phyloP scores from a whole-genome alignment of 2,888 invertebrate genomes.

The Carabus problematicus region DNA sequence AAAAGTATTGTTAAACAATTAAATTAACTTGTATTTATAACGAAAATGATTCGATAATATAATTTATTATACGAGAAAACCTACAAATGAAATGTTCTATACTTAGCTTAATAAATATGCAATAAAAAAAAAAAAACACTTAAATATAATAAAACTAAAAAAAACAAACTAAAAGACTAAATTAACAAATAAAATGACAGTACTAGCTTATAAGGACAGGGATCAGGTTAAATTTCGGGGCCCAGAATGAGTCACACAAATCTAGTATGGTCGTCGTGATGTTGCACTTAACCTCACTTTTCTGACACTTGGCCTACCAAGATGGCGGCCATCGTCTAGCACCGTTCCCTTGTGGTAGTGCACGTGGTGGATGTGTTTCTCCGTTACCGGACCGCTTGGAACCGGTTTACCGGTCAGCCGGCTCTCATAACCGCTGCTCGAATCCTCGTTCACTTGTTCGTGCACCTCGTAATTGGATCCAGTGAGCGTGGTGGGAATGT shows the following conservation, averaged over 20 bases:
- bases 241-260: conserved; percentile 3
- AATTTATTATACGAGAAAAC: too few species aligned
- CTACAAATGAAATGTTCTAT: too few species aligned
- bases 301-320: conserved; percentile 2
- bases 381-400: conserved; percentile 15
- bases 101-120: too few species aligned
- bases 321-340: conserved; percentile 11
- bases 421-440: too few species aligned
- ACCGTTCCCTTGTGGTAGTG: conserved; percentile 30
- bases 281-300: conserved; percentile 7
- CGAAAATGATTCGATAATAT: too few species aligned
- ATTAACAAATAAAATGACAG: too few species aligned
- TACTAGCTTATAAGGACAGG: neutral
- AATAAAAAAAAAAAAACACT: too few species aligned
- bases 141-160: too few species aligned
- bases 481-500: too few species aligned
- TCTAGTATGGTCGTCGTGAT: neutral
- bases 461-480: conserved; percentile 28
- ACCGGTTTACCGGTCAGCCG: neutral
- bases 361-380: conserved; percentile 31
- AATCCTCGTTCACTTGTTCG: conserved; percentile 27
- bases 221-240: neutral
- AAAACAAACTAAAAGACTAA: too few species aligned
- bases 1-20: too few species aligned
- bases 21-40: too few species aligned